phyloP scores from a whole-genome alignment of 2,888 invertebrate species.

The Dione vanillae region DNA sequence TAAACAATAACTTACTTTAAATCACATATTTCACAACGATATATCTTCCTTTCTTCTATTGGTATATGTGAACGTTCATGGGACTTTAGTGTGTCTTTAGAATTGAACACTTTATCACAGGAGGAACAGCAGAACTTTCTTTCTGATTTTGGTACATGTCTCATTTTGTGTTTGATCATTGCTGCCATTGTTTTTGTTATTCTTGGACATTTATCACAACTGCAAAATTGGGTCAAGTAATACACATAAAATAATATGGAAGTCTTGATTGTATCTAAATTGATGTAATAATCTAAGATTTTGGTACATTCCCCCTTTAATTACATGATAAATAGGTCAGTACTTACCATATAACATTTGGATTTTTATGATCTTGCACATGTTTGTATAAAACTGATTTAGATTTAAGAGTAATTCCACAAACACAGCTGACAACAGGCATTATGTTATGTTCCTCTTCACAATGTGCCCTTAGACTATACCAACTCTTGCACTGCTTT shows the following conservation, averaged over 20 bases:
- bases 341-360: constrained; percentile 76
- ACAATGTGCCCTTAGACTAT: constrained; percentile 72
- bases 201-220: constrained; percentile 82
- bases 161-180: constrained; percentile 78
- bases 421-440: constrained; percentile 75
- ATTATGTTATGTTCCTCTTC: constrained; percentile 63
- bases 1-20: constrained; percentile 72
- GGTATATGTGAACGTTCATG: constrained; percentile 82
- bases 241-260: too few relatives aligned
- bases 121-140: constrained; percentile 74
- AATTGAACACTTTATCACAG: constrained; percentile 78
- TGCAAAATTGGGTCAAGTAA: constrained; percentile 55
- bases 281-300: too few relatives aligned
- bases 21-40: constrained; percentile 78
- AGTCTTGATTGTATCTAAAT: too few relatives aligned
- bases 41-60: constrained; percentile 79
- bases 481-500: constrained; percentile 76
- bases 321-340: too few relatives aligned
- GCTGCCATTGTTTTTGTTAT: constrained; percentile 76
- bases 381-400: constrained; percentile 82
- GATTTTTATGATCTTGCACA: constrained; percentile 80
- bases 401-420: constrained; percentile 78
- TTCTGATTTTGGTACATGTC: constrained; percentile 81
- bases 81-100: constrained; percentile 78
- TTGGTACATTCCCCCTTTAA: background rate